Conservation (phyloP, 2,113 vertebrate genomes). For the Pampusana beccarii region DNA sequence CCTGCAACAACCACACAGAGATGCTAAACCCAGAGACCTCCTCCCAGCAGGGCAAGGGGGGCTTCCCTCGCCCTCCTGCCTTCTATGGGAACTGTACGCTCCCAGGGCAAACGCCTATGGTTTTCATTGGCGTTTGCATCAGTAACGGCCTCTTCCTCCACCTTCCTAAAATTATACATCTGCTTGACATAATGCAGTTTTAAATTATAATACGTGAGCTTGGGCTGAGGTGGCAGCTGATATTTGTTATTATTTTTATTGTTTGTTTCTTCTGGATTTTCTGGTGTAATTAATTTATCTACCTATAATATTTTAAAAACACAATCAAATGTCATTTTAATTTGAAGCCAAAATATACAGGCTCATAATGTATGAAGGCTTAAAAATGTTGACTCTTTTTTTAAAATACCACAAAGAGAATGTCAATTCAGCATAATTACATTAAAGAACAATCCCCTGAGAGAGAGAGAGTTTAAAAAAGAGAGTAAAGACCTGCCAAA, state of each 20-base stretch:
- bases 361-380: constrained; percentile 48
- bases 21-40: neutral
- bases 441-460: constrained; percentile 53
- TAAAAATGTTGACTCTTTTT: constrained; percentile 63
- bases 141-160: neutral
- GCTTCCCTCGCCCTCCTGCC: neutral
- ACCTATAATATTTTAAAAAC: constrained; percentile 62
- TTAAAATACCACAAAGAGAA: constrained; percentile 57
- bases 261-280: constrained; percentile 49
- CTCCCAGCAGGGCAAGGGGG: neutral
- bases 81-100: rapidly evolving
- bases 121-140: neutral
- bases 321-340: constrained; percentile 62
- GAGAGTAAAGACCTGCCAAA: constrained; percentile 54
- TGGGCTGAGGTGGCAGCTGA: neutral
- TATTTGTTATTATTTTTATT: constrained; percentile 39
- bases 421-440: constrained; percentile 70
- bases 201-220: neutral
- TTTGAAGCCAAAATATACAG: constrained; percentile 69
- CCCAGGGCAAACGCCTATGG: neutral
- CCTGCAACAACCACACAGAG: neutral
- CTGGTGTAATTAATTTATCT: constrained; percentile 60
- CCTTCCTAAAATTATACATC: neutral
- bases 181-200: neutral
- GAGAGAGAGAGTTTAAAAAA: neutral